Percentiles rank a stretch among this genome's conserved stretches.
These are phyloP conservation scores for Acronicta aceris DNA, from an alignment of 2,888 invertebrate species.

Conservation along the genomic window DNA sequence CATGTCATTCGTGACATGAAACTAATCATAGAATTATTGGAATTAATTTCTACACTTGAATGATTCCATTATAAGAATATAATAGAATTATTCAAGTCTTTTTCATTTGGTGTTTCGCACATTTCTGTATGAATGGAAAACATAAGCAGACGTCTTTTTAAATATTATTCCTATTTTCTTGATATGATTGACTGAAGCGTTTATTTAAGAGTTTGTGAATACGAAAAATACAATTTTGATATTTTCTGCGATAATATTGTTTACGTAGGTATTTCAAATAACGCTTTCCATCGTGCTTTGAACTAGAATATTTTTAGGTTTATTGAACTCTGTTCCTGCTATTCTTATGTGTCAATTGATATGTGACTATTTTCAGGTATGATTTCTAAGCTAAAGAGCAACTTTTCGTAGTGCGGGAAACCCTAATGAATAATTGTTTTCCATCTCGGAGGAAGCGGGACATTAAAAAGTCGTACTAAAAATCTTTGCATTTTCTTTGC, in stretches of 20 bases:
- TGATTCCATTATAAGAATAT: not conserved
- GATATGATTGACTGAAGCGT: not conserved
- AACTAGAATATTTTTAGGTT: too few species aligned
- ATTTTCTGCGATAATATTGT: not conserved
- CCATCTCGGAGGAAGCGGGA: too few species aligned
- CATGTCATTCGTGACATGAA: conserved; percentile 6
- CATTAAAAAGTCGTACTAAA: too few species aligned
- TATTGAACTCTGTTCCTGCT: too few species aligned
- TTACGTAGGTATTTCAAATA: too few species aligned
- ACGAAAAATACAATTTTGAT: not conserved
- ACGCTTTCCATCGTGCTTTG: too few species aligned
- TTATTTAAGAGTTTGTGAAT: not conserved
- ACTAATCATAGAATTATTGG: not conserved
- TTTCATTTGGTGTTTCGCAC: not conserved
- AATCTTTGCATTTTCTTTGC: too few species aligned
- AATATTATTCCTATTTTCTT: not conserved
- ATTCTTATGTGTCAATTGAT: too few species aligned
- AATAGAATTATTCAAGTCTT: conserved; percentile 6
- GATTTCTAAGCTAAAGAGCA: too few species aligned
- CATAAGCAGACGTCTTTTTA: not conserved
- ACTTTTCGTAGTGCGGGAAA: too few species aligned
- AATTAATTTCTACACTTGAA: conserved; percentile 1
- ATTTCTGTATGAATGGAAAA: not conserved
- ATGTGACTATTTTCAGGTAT: too few species aligned
- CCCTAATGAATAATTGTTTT: too few species aligned